phyloP scores from a whole-genome alignment of 2,888 invertebrate genomes.

The Lymantria monacha region DNA sequence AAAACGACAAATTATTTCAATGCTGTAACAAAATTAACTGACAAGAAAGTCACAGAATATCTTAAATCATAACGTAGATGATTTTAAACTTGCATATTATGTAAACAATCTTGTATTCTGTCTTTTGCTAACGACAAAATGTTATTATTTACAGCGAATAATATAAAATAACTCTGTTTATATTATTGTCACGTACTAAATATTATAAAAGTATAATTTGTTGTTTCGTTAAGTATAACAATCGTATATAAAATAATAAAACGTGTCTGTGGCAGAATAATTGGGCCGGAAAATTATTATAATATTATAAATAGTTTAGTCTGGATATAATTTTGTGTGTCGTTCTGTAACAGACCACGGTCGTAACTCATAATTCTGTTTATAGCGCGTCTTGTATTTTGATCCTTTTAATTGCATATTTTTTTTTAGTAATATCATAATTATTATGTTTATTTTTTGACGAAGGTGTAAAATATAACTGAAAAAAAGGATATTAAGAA shows the following conservation, averaged over 20 bases:
- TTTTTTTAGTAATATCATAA: not conserved
- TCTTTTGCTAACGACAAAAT: constrained; percentile 50
- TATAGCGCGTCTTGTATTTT: constrained; percentile 37
- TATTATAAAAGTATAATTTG: constrained; percentile 68
- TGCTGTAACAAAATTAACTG: constrained; percentile 34
- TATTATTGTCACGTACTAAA: constrained; percentile 54
- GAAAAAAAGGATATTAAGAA: too few relatives aligned
- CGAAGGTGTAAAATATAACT: too few relatives aligned
- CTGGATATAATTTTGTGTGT: constrained; percentile 73
- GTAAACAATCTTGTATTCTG: constrained; percentile 56
- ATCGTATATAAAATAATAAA: constrained; percentile 76
- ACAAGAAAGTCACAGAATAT: constrained; percentile 34
- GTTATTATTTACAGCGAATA: constrained; percentile 40
- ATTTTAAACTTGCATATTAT: constrained; percentile 42
- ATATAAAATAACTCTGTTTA: constrained; percentile 55
- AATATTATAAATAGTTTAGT: constrained; percentile 80
- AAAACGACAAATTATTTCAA: constrained; percentile 21
- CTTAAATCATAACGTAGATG: constrained; percentile 35
- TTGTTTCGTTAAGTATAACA: constrained; percentile 59
- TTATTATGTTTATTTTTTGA: not conserved
- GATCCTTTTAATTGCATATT: constrained; percentile 50
- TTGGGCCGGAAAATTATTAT: constrained; percentile 79
- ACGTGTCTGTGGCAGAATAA: constrained; percentile 75
- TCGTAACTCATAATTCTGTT: constrained; percentile 72
- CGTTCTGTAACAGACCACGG: constrained; percentile 63